phyloP scores from a whole-genome alignment of 2,888 invertebrate genomes.

The Sinotaia quadrata region DNA sequence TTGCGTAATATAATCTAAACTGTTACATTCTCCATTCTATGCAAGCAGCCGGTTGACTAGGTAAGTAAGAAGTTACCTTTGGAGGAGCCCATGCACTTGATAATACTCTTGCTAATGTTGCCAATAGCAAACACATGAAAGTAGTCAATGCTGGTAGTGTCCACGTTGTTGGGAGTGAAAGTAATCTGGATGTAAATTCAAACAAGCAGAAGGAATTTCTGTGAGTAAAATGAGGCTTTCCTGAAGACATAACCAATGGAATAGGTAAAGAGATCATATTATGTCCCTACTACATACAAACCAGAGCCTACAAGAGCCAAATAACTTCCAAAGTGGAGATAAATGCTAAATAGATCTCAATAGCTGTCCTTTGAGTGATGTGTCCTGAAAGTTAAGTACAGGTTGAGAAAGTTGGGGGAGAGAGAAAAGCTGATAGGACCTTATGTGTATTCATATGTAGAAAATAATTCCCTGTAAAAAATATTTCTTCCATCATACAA shows the following conservation, averaged over 20 bases:
- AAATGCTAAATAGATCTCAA: too few species aligned
- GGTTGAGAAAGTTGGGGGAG: too few species aligned
- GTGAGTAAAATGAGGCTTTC: neutral
- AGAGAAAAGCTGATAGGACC: too few species aligned
- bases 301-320: too few species aligned
- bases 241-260: neutral
- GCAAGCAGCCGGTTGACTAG: neutral
- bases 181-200: conserved; percentile 52
- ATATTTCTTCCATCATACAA: too few species aligned
- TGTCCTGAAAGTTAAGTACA: too few species aligned
- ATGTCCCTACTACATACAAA: neutral
- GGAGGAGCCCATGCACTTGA: conserved; percentile 67
- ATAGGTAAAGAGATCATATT: neutral
- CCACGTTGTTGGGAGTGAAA: conserved; percentile 63
- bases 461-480: too few species aligned
- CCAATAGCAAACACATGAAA: conserved; percentile 67
- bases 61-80: conserved; percentile 48
- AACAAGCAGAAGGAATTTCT: neutral
- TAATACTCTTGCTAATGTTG: conserved; percentile 65
- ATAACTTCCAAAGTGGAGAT: too few species aligned
- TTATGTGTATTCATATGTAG: too few species aligned
- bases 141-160: conserved; percentile 64
- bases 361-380: too few species aligned
- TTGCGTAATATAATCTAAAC: too few species aligned
- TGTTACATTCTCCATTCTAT: too few species aligned